These are phyloP conservation scores for Dinothrombium tinctorium DNA, from an alignment of 1,140 invertebrate genomes.

Conservation along the genomic window DNA sequence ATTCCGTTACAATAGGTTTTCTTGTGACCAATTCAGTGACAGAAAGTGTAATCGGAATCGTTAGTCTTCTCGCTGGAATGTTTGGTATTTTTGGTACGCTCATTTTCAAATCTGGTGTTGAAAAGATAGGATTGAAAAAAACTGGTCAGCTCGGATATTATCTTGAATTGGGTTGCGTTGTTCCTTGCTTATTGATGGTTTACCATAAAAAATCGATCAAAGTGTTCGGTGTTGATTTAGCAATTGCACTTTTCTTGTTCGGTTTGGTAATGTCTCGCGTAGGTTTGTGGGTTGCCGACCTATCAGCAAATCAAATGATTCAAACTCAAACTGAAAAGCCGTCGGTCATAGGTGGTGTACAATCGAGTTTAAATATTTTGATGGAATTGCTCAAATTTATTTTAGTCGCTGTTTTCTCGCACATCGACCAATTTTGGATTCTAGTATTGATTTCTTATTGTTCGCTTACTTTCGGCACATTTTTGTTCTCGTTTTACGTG, in stretches of 20 bases:
- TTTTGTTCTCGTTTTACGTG: not conserved
- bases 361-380: constrained; percentile 4
- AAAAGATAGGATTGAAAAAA: not conserved
- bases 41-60: not conserved
- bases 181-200: not conserved
- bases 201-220: not conserved
- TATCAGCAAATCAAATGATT: constrained; percentile 31
- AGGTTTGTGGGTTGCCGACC: constrained; percentile 31
- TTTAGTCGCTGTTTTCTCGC: not conserved
- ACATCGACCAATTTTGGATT: not conserved
- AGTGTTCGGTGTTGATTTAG: not conserved
- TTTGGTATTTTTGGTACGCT: constrained; percentile 2
- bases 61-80: not conserved
- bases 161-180: not conserved
- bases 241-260: not conserved
- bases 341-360: not conserved
- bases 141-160: not conserved
- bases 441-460: not conserved
- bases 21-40: not conserved
- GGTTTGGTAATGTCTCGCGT: constrained; percentile 9
- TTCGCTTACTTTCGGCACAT: not conserved
- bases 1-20: constrained; percentile 1
- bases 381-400: constrained; percentile 1
- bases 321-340: constrained; percentile 18
- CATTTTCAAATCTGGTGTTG: not conserved